Evolutionary conservation across 2,113 vertebrate species (phyloP).

Genomic region (Raja brachyura): DNA sequence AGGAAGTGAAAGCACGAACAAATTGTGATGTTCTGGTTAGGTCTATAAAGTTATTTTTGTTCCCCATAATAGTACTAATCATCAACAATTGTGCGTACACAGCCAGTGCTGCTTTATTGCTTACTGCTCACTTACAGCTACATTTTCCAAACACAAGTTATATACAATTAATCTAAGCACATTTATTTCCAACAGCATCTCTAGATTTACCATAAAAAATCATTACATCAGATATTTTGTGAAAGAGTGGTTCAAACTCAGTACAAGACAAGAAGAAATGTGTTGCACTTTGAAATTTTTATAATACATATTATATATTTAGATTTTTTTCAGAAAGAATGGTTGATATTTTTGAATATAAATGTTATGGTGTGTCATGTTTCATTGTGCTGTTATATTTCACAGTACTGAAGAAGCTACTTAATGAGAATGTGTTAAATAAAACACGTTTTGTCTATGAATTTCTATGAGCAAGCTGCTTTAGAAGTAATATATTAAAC

Average conservation of each 20-base stretch:
- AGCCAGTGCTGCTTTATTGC: background rate
- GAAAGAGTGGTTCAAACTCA: background rate
- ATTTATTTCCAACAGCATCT: background rate
- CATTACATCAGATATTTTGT: background rate
- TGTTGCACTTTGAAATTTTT: conserved; percentile 33
- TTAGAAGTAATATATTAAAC: background rate
- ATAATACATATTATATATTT: background rate
- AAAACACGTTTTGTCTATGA: background rate
- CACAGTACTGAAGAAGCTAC: background rate
- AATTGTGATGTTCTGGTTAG: background rate
- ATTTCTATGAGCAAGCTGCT: background rate
- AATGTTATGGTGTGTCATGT: background rate
- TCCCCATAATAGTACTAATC: background rate
- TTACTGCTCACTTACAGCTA: background rate
- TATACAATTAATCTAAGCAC: background rate
- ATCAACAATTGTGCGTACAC: background rate
- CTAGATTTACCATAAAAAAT: background rate
- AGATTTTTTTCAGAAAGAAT: background rate
- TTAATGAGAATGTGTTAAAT: background rate
- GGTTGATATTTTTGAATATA: conserved; percentile 32
- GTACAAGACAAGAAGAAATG: background rate
- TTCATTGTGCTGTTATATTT: conserved; percentile 10
- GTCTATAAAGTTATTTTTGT: background rate
- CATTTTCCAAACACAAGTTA: background rate
- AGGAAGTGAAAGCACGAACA: background rate